Conservation (phyloP, 2,797 vertebrate genomes). For the Allobates femoralis region DNA sequence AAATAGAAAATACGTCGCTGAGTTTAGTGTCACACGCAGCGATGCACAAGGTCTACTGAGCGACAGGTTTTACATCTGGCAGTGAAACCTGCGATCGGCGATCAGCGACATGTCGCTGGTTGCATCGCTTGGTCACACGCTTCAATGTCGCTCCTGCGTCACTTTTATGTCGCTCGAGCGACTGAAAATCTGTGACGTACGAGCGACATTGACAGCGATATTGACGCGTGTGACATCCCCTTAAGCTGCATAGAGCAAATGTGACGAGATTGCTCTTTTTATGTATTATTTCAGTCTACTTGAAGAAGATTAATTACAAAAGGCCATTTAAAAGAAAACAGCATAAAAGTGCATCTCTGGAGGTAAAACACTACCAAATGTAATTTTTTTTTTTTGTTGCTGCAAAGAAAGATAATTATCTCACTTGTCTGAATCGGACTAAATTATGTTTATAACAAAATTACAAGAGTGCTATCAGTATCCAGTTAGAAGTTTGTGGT, state of each 20-base stretch:
- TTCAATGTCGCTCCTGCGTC: no score
- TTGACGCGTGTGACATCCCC: no score
- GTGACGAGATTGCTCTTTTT: background rate
- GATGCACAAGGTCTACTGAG: no score
- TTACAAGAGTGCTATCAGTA: slow-evolving; percentile 20
- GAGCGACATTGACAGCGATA: no score
- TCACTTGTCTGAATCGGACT: slow-evolving; percentile 5
- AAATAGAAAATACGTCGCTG: no score
- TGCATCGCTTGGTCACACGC: no score
- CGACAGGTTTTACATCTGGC: no score
- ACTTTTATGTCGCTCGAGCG: no score
- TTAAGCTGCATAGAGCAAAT: background rate
- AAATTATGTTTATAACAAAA: background rate
- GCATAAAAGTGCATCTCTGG: background rate
- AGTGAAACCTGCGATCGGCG: no score
- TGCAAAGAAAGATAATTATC: background rate
- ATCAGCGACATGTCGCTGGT: no score
- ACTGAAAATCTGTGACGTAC: no score
- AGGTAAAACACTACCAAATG: slow-evolving; percentile 1
- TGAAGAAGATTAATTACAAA: slow-evolving; percentile 1
- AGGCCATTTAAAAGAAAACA: slow-evolving; percentile 6
- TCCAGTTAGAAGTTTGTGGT: slow-evolving; percentile 8
- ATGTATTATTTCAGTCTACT: slow-evolving; percentile 7
- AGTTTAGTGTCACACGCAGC: no score
- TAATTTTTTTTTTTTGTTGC: background rate